Base-by-base conservation (phyloP, 2,888 invertebrate genomes). In the Orchesella flavescens region DNA sequence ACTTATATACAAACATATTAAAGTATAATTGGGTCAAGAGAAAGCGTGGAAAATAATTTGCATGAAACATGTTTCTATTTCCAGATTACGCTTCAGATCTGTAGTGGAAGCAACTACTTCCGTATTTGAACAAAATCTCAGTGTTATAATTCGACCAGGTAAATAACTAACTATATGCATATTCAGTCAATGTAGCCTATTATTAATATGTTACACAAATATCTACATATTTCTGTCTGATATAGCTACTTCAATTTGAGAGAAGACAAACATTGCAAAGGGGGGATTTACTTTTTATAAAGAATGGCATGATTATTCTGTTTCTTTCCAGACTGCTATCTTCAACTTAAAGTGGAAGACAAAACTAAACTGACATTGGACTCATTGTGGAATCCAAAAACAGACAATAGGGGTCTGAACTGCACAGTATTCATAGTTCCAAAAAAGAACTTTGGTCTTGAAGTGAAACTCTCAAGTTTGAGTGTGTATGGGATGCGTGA, bases 401-500 rank as follows among this genome's bases (percentile, higher is more conserved):
- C 82, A 57, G 87, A 88, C 21, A 87, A 86, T 73, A 53, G 73
- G n/a, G 88, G 88, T 78, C 71, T 88, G 15, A 88, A 87, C 66
- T 88, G 88, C 80, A 87, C 88, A 69, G 73, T 88, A 23, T 76
- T 85, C 65, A 75, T 88, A n/a, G 76, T 68, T 72, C 88, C 88
- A 9, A 85, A 80, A 59, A 53, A 75, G 15, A 85, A 80, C 44
- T 87, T 86, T 72, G 88, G 88, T 4, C 83, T 88, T 21, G 86
- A 87, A 57, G 74, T 87, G 74, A 78, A 71, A 23, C 73, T 88
- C 24, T 77, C 85, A 12, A 87, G 87, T 83, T 82, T 88, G 69
- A 88, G 88, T 85, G 85, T 88, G n/a, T 87, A 88, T 74, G 88
- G 88, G n/a, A 87, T 88, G 72, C 87, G 88, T 17, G 87, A 85